Conservation (phyloP, 2,797 vertebrate species). For the Phylloscopus collybita region DNA sequence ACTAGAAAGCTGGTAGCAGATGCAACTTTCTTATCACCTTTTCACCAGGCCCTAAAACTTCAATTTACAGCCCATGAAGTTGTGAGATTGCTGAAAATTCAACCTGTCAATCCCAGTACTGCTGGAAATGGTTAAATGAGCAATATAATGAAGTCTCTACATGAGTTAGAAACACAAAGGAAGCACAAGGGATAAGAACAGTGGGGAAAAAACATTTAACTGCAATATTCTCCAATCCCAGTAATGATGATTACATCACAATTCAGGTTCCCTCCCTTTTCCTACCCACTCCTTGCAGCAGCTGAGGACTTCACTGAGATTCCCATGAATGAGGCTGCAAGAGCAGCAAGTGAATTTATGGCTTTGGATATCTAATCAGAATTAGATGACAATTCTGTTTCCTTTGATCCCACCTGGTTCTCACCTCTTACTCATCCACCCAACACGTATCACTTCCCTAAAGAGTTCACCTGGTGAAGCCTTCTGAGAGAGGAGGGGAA, state of each 20-base stretch:
- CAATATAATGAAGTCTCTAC: background rate
- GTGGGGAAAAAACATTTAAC: background rate
- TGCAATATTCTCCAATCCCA: background rate
- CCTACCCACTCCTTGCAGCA: background rate
- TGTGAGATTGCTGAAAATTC: conserved; percentile 43
- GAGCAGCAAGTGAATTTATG: background rate
- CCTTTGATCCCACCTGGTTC: conserved; percentile 25
- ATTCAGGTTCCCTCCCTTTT: background rate
- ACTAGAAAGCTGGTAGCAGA: conserved; percentile 29
- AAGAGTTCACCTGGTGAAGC: background rate
- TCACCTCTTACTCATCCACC: background rate
- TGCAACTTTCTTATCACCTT: conserved; percentile 35
- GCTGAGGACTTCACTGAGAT: background rate
- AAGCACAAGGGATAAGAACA: background rate
- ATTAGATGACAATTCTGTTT: background rate
- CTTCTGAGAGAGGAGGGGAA: background rate
- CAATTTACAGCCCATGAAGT: conserved; percentile 43
- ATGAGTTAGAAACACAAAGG: background rate
- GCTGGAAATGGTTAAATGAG: background rate
- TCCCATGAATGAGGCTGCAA: background rate
- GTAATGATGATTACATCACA: background rate
- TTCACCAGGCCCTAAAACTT: conserved; percentile 2
- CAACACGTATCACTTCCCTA: background rate
- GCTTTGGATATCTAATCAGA: background rate
- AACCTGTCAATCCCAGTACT: background rate